phyloP scores from a whole-genome alignment of 2,113 vertebrate genomes.

The Aspiorhynchus laticeps region DNA sequence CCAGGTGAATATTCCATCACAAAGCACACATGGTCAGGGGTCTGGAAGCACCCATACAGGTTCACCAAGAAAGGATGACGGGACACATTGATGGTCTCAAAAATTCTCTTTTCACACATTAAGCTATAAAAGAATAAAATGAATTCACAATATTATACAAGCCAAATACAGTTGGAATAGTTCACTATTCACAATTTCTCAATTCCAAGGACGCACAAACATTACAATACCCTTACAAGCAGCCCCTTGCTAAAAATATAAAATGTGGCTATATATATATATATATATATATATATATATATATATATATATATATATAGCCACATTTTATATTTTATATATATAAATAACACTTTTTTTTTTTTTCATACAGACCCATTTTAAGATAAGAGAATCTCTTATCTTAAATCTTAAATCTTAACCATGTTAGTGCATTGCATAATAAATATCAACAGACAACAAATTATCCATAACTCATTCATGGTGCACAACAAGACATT shows the following conservation, averaged over 20 bases:
- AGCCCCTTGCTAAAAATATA: neutral
- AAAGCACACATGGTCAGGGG: constrained; percentile 89
- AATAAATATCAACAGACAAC: neutral
- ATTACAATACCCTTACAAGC: neutral
- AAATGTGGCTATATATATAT: neutral
- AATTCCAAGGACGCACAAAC: neutral
- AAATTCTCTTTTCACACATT: constrained; percentile 95
- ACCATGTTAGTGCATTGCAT: neutral
- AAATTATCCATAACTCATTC: neutral
- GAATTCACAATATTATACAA: neutral
- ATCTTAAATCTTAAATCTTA: too few species aligned
- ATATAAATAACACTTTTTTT: too few species aligned
- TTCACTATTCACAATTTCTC: neutral
- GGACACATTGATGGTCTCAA: constrained; percentile 86
- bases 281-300: neutral
- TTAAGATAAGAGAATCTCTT: too few species aligned
- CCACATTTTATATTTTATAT: too few species aligned
- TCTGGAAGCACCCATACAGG: constrained; percentile 94
- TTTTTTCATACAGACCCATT: too few species aligned
- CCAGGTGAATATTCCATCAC: constrained; percentile 94
- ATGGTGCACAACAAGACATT: neutral
- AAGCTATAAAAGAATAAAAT: constrained; percentile 73
- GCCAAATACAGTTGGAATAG: neutral
- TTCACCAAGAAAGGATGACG: constrained; percentile 93
- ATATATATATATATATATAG: too few species aligned